These are phyloP conservation scores for Australoheros scitulus DNA, from an alignment of 2,113 vertebrate genomes.

Conservation along the genomic window DNA sequence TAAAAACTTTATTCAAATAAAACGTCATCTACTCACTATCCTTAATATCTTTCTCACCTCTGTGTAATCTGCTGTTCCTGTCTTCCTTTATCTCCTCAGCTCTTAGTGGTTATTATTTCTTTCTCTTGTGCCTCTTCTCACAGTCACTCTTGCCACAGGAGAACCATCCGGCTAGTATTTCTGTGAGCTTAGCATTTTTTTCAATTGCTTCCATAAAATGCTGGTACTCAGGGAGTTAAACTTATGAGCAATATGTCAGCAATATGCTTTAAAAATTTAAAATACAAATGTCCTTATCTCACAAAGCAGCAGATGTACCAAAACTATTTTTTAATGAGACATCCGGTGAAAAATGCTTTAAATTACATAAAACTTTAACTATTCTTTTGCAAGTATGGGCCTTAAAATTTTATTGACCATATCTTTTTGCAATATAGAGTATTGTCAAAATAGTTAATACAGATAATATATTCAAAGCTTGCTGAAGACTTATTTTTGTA, in stretches of 20 bases:
- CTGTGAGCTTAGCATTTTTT: slow-evolving; percentile 25
- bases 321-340: not conserved
- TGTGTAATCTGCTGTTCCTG: slow-evolving; percentile 45
- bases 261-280: slow-evolving; percentile 1
- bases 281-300: slow-evolving; percentile 27
- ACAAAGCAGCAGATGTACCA: not conserved
- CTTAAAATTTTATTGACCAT: not conserved
- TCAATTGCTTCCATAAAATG: slow-evolving; percentile 21
- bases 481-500: not conserved
- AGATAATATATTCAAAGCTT: not conserved
- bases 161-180: slow-evolving; percentile 16
- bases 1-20: slow-evolving; percentile 22
- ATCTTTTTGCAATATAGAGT: rapidly evolving
- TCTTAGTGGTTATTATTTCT: slow-evolving; percentile 25
- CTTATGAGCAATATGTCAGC: not conserved
- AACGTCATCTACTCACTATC: slow-evolving; percentile 17
- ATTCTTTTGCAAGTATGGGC: not conserved
- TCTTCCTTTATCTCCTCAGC: slow-evolving; percentile 49
- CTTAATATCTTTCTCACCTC: slow-evolving; percentile 32
- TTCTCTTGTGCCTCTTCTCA: slow-evolving; percentile 13
- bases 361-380: not conserved
- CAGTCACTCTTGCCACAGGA: slow-evolving; percentile 26
- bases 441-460: not conserved
- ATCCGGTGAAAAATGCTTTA: not conserved
- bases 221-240: not conserved